phyloP scores from a whole-genome alignment of 2,797 vertebrate species.

The Sebastiscus albofasciatus region DNA sequence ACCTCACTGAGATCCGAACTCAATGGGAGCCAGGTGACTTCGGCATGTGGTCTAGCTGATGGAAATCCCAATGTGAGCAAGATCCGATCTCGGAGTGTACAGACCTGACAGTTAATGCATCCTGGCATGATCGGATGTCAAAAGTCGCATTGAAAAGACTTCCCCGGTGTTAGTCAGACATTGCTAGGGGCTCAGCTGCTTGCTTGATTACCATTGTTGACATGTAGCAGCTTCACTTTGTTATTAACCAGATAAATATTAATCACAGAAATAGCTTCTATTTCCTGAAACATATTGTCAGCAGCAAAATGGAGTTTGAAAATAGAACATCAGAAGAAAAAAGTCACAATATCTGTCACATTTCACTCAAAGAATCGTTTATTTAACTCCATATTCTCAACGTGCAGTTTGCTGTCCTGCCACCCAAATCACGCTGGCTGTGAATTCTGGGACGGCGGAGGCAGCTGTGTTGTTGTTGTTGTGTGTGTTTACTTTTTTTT shows the following conservation, averaged over 20 bases:
- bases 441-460: not conserved
- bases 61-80: too few relatives aligned
- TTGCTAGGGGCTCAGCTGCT: not conserved
- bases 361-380: not conserved
- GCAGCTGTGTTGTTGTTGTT: slow-evolving; percentile 3
- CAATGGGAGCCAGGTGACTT: too few relatives aligned
- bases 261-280: not conserved
- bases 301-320: not conserved
- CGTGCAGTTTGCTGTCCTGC: not conserved
- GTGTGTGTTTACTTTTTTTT: not conserved
- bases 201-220: not conserved
- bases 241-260: not conserved
- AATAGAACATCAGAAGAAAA: not conserved
- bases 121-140: too few relatives aligned
- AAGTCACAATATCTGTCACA: not conserved
- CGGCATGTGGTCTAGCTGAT: too few relatives aligned
- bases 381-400: not conserved
- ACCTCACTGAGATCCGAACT: too few relatives aligned
- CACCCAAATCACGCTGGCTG: not conserved
- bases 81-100: too few relatives aligned
- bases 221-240: not conserved
- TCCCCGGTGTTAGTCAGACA: not conserved
- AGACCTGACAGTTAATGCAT: too few relatives aligned
- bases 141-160: too few relatives aligned
- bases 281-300: not conserved